Percentiles rank a stretch among this genome's conserved stretches.
Evolutionary conservation across 1,140 invertebrate genomes (phyloP).

Genomic region (Bicyclus anynana): DNA sequence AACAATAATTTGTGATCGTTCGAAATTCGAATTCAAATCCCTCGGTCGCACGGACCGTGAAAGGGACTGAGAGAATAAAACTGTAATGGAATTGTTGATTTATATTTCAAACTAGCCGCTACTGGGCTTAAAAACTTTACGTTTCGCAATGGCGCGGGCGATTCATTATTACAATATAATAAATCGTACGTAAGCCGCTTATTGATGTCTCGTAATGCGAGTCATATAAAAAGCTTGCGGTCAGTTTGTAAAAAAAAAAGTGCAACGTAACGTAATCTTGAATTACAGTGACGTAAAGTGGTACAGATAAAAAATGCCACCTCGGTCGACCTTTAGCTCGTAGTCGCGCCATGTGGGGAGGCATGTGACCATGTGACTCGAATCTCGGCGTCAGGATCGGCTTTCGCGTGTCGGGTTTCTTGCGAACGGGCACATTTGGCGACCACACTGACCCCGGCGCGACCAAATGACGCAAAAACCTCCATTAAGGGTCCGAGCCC

Average conservation of each 20-base stretch:
- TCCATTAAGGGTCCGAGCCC: conserved; percentile 46
- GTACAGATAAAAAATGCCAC: conserved; percentile 58
- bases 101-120: conserved; percentile 42
- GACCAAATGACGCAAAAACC: conserved; percentile 58
- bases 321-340: conserved; percentile 61
- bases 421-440: conserved; percentile 61
- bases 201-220: conserved; percentile 20
- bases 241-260: conserved; percentile 8
- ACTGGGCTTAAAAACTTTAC: conserved; percentile 56
- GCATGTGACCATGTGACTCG: conserved; percentile 52
- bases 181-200: conserved; percentile 43
- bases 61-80: conserved; percentile 57
- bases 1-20: conserved; percentile 69
- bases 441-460: conserved; percentile 49
- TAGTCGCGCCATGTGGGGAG: too few species aligned
- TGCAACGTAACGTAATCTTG: background rate
- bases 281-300: conserved; percentile 13
- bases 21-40: conserved; percentile 29
- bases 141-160: conserved; percentile 43
- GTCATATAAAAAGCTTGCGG: conserved; percentile 4
- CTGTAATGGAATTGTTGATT: conserved; percentile 59
- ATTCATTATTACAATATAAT: conserved; percentile 45
- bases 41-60: conserved; percentile 42
- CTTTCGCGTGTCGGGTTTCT: conserved; percentile 55
- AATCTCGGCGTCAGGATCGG: conserved; percentile 59